Evolutionary conservation across 2,113 vertebrate species (phyloP).

Genomic region (Genyomyrus donnyi): DNA sequence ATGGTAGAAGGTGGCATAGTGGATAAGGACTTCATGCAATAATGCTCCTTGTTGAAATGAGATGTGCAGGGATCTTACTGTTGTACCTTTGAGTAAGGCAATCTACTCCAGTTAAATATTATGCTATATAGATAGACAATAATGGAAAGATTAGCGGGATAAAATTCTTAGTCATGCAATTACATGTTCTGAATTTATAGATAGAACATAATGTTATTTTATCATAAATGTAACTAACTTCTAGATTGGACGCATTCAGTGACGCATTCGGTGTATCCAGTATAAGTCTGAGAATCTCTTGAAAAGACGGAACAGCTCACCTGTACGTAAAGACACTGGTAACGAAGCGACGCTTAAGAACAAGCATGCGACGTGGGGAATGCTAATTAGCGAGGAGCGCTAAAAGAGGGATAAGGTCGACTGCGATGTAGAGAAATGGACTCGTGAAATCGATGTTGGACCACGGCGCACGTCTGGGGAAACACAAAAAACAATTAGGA

Average conservation of each 20-base stretch:
- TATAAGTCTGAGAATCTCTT: neutral
- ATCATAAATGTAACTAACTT: neutral
- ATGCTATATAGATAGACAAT: neutral
- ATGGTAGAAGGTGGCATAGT: neutral
- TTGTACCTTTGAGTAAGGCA: neutral
- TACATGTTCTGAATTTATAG: neutral
- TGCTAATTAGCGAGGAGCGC: neutral
- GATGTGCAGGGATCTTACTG: neutral
- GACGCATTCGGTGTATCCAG: neutral
- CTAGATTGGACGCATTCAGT: neutral
- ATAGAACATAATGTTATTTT: neutral
- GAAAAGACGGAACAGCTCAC: neutral
- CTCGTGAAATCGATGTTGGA: neutral
- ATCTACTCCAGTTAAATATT: neutral
- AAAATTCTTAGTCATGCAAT: neutral
- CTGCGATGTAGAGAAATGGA: neutral
- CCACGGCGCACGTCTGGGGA: neutral
- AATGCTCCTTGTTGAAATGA: neutral
- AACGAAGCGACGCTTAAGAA: neutral
- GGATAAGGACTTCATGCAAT: neutral
- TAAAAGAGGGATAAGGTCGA: neutral
- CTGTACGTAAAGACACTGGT: neutral
- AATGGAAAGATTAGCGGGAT: neutral
- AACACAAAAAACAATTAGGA: neutral
- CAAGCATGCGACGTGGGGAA: neutral